These are phyloP conservation scores for Nudaria mundana DNA, from an alignment of 2,888 invertebrate genomes.

Conservation along the genomic window DNA sequence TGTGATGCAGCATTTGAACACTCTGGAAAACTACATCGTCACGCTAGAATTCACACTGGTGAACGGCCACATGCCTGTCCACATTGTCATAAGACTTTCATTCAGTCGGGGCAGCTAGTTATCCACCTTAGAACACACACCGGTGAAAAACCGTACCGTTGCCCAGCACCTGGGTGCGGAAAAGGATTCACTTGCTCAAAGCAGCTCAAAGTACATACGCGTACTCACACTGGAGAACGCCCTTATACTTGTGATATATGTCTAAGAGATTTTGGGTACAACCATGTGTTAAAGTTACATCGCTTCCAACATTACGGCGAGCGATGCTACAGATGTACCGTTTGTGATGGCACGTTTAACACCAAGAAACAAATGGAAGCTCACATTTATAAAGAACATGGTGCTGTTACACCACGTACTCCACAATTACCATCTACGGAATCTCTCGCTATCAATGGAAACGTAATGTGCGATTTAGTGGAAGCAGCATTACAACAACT, in stretches of 20 bases:
- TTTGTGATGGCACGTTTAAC: constrained; percentile 94
- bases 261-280: constrained; percentile 94
- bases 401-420: constrained; percentile 74
- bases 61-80: constrained; percentile 94
- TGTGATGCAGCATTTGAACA: constrained; percentile 95
- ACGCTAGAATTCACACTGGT: constrained; percentile 95
- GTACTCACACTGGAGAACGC: constrained; percentile 95
- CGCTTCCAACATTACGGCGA: constrained; percentile 95
- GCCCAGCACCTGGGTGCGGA: constrained; percentile 90
- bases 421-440: constrained; percentile 52
- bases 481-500: constrained; percentile 73
- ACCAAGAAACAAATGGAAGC: constrained; percentile 95
- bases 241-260: constrained; percentile 96
- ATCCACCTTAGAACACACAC: constrained; percentile 96
- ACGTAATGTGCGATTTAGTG: constrained; percentile 69
- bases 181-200: constrained; percentile 96
- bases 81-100: constrained; percentile 94
- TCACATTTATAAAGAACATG: constrained; percentile 84
- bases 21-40: constrained; percentile 93
- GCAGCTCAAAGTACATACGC: constrained; percentile 94
- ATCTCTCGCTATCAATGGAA: constrained; percentile 54
- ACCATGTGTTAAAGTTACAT: constrained; percentile 93
- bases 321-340: constrained; percentile 95
- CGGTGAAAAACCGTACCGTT: constrained; percentile 92
- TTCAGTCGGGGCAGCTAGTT: constrained; percentile 94